A percentile compares a stretch with the other conserved stretches of the same genome.
Conservation (phyloP, 2,888 invertebrate genomes). For the Limenitis camilla region DNA sequence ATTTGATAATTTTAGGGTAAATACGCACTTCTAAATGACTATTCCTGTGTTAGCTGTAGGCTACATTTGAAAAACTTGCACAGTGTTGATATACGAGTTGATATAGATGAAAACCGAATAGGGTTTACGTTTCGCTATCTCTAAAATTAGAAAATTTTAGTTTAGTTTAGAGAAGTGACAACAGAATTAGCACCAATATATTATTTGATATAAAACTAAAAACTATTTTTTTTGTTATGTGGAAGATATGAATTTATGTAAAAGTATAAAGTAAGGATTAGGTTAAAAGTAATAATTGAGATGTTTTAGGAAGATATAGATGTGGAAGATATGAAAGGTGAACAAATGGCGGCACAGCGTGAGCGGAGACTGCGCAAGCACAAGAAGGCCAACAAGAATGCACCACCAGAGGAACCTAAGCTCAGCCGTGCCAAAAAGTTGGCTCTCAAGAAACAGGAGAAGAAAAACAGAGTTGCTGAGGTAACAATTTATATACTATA, state of each 20-base stretch:
- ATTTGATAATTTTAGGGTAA: too few relatives aligned
- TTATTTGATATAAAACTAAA: background rate
- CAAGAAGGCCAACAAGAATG: slow-evolving; percentile 20
- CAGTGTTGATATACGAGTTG: too few relatives aligned
- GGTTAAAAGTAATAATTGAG: background rate
- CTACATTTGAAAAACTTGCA: too few relatives aligned
- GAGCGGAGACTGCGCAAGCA: slow-evolving; percentile 42
- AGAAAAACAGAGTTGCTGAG: slow-evolving; percentile 54
- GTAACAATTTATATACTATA: slow-evolving; percentile 25
- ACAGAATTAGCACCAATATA: too few relatives aligned
- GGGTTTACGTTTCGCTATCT: too few relatives aligned
- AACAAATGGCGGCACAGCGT: slow-evolving; percentile 46
- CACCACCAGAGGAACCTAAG: slow-evolving; percentile 26
- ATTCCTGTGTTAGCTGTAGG: too few relatives aligned
- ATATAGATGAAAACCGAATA: too few relatives aligned
- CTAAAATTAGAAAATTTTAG: too few relatives aligned
- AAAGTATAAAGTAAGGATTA: background rate
- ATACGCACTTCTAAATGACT: too few relatives aligned
- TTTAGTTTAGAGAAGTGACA: too few relatives aligned
- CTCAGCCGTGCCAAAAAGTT: slow-evolving; percentile 72
- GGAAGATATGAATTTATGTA: background rate
- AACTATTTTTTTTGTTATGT: background rate
- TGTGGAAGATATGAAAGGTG: slow-evolving; percentile 44
- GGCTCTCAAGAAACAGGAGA: slow-evolving; percentile 63
- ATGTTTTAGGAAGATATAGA: slow-evolving; percentile 44